Conservation (phyloP, 2,797 vertebrate species). For the Danio jaintianensis region DNA sequence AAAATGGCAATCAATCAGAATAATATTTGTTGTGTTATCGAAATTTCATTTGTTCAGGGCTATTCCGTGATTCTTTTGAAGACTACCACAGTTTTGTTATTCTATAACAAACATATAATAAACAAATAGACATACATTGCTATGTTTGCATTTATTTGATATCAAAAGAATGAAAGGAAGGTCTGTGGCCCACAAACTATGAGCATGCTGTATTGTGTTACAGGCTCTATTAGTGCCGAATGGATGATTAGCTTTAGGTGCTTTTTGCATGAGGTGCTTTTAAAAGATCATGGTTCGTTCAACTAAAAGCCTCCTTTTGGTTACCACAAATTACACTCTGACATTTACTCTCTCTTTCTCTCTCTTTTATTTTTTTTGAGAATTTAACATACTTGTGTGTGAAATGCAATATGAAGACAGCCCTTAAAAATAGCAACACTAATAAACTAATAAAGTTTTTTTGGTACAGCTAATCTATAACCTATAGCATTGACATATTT, state of each 20-base stretch:
- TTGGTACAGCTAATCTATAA: not conserved
- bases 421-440: not conserved
- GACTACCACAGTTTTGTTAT: too few species aligned
- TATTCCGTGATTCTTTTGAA: too few species aligned
- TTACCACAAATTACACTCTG: conserved; percentile 1
- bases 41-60: too few species aligned
- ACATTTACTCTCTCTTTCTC: not conserved
- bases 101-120: too few species aligned
- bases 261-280: conserved; percentile 41
- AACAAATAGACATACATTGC: too few species aligned
- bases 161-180: not conserved
- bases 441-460: not conserved
- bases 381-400: not conserved
- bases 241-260: conserved; percentile 62
- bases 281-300: conserved; percentile 61
- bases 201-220: not conserved
- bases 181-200: not conserved
- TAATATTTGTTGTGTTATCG: too few species aligned
- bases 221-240: conserved; percentile 19
- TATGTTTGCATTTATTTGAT: not conserved
- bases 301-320: conserved; percentile 56
- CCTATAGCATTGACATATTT: not conserved
- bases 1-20: too few species aligned
- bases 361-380: not conserved
- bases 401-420: not conserved